Conservation (phyloP, 2,888 invertebrate genomes). For the Desoria tigrina region DNA sequence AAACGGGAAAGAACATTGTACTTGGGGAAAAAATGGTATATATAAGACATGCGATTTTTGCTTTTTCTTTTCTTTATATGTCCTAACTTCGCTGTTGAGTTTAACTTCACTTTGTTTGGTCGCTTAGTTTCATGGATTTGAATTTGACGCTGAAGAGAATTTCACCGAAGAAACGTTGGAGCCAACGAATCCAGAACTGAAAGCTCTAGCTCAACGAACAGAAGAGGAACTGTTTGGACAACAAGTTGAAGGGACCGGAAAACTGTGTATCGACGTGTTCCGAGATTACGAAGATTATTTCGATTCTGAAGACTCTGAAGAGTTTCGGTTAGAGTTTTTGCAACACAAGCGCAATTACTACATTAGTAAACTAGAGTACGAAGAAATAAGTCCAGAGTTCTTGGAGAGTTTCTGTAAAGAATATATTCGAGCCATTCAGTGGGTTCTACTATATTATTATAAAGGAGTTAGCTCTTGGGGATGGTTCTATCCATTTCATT, state of each 20-base stretch:
- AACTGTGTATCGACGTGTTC: conserved; percentile 57
- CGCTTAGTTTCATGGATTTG: conserved; percentile 48
- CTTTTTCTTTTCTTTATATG: neutral
- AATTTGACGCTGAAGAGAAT: conserved; percentile 40
- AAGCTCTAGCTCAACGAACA: conserved; percentile 66
- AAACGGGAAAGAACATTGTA: conserved; percentile 67
- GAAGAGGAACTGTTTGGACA: conserved; percentile 62
- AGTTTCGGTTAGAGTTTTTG: conserved; percentile 68
- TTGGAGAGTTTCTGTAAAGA: conserved; percentile 79
- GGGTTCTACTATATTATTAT: conserved; percentile 96
- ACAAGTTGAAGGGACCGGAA: conserved; percentile 26
- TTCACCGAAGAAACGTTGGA: conserved; percentile 46
- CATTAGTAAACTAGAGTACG: conserved; percentile 80
- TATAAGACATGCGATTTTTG: neutral
- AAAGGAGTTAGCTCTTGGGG: conserved; percentile 96
- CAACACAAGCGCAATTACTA: conserved; percentile 90
- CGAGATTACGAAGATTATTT: conserved; percentile 62
- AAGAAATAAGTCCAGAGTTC: conserved; percentile 77
- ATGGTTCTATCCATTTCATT: conserved; percentile 97
- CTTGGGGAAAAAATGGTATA: conserved; percentile 52
- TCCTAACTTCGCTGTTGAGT: conserved; percentile 1
- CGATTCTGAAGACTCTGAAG: conserved; percentile 62
- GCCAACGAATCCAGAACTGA: conserved; percentile 60
- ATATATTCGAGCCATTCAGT: conserved; percentile 91
- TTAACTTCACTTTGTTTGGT: neutral